Conservation (phyloP, 2,888 invertebrate species). For the Patella depressa region DNA sequence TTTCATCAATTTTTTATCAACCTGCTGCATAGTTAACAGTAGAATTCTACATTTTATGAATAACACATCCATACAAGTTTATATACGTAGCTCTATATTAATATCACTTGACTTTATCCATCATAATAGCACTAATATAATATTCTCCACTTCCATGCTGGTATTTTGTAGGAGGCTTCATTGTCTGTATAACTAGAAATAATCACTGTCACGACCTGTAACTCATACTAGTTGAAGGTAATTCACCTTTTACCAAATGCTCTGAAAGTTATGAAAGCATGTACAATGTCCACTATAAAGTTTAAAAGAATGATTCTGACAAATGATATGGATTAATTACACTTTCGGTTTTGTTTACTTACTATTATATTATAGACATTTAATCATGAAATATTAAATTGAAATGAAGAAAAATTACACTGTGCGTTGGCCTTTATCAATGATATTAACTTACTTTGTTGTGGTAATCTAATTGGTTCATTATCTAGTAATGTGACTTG, state of each 20-base stretch:
- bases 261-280: neutral
- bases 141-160: too few relatives aligned
- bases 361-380: too few relatives aligned
- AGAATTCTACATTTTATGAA: too few relatives aligned
- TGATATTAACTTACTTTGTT: constrained; percentile 76
- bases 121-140: too few relatives aligned
- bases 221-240: neutral
- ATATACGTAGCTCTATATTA: too few relatives aligned
- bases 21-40: too few relatives aligned
- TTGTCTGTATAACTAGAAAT: too few relatives aligned
- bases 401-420: neutral
- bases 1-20: too few relatives aligned
- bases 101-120: too few relatives aligned
- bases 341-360: too few relatives aligned
- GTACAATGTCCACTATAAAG: neutral
- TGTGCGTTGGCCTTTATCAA: neutral
- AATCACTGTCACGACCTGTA: neutral
- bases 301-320: neutral
- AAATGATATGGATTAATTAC: constrained; percentile 1
- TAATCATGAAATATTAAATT: neutral
- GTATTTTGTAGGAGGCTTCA: too few relatives aligned
- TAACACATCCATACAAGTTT: too few relatives aligned
- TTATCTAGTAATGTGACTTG: constrained; percentile 84
- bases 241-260: constrained; percentile 14
- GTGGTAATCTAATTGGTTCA: constrained; percentile 85